Base-by-base conservation (phyloP, 2,888 invertebrate genomes). In the Callosobruchus maculatus region DNA sequence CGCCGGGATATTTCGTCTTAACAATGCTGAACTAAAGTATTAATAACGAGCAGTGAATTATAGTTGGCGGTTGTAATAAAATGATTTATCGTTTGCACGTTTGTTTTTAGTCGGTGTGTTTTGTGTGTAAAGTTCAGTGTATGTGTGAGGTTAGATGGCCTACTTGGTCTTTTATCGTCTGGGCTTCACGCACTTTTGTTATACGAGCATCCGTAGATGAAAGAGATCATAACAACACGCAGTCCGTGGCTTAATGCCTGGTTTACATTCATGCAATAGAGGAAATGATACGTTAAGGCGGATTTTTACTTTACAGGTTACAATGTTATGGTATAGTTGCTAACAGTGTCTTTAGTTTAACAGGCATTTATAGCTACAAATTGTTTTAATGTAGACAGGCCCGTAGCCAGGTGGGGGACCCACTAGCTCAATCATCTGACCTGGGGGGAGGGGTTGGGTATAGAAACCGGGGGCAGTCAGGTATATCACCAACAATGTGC, bases 41-140 rank as follows among this genome's bases (percentile, higher is more conserved):
- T 74, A 74, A 74, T 74, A 71, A 71, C 22, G 70, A 31, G 49
- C 22, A 30, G 68, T 73, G 73, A 73, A 73, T 74, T 74, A 74
- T 74, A 22, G 70, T 21, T 70, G 22, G 20, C 21, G 73, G 49
- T 26, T 49, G 49, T 49, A 49, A 49, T 49, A 49, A 49, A 49
- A 49, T 49, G 49, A 49, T 49, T 49, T 49, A 49, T 49, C 18
- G 49, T 49, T 49, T 7, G 49, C 49, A 49, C 49, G 49, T 49
- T 49, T 49, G 49, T 49, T 49, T 49, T 49, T 49, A 18, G 49
- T 49, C 49, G 7, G 49, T 49, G 49, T 3, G 49, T 18, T 7
- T 49, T 49, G 7, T 49, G 49, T 49, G 49, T 26, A 7, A 26
- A 26, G 26, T 26, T 26, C 26, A 26, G 26, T 26, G 26, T 26